Evolutionary conservation across 1,140 invertebrate genomes (phyloP).

Genomic region (Tetragonula clypearis): DNA sequence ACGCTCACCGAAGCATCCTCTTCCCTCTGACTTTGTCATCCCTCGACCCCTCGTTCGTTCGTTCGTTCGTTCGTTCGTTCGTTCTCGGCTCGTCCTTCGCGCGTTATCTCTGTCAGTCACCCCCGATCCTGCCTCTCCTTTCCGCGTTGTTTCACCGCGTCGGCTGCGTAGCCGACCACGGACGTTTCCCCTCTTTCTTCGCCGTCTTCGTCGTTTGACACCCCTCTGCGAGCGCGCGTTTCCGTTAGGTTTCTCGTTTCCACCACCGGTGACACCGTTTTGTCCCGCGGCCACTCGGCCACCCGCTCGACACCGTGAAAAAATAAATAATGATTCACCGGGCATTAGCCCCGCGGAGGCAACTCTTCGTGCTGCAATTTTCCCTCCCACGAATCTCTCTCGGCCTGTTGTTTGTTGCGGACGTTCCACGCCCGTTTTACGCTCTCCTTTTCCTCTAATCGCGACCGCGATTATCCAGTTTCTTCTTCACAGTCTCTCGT

Average conservation of each 20-base stretch:
- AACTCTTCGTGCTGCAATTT: slow-evolving; percentile 2
- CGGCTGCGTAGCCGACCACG: not conserved
- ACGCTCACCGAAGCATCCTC: slow-evolving; percentile 74
- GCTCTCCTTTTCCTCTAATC: not conserved
- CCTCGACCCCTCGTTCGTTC: slow-evolving; percentile 30
- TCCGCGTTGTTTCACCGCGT: slow-evolving; percentile 27
- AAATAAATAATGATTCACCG: slow-evolving; percentile 74
- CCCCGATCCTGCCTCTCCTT: slow-evolving; percentile 33
- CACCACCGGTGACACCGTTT: not conserved
- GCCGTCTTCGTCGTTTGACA: slow-evolving; percentile 37
- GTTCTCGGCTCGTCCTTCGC: slow-evolving; percentile 9
- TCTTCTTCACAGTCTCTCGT: not conserved
- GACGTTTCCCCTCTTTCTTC: slow-evolving; percentile 24
- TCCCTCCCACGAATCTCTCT: slow-evolving; percentile 5
- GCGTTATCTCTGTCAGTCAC: slow-evolving; percentile 39
- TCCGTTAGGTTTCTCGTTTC: not conserved
- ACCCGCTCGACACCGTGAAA: slow-evolving; percentile 62
- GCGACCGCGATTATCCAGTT: not conserved
- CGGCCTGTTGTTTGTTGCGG: not conserved
- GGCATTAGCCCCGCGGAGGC: slow-evolving; percentile 35
- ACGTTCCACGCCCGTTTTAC: not conserved
- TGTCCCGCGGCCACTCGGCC: slow-evolving; percentile 3
- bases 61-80: slow-evolving; percentile 8
- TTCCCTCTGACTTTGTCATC: slow-evolving; percentile 53
- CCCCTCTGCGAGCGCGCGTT: not conserved